phyloP scores from a whole-genome alignment of 2,888 invertebrate species.

The Cactoblastis cactorum region DNA sequence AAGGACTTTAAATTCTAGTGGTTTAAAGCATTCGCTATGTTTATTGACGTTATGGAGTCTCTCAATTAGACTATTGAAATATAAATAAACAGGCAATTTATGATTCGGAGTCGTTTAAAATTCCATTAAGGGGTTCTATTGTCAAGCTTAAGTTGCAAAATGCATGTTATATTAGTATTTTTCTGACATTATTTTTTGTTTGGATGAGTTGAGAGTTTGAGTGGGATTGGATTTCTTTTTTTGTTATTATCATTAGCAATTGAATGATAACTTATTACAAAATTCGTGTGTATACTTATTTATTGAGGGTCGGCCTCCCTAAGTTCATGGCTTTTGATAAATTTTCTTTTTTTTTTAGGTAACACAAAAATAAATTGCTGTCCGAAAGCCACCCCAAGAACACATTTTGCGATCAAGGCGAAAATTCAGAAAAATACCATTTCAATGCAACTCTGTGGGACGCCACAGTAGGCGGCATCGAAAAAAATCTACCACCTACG shows the following conservation, averaged over 20 bases:
- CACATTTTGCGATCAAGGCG: neutral
- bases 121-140: neutral
- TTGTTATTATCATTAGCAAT: too few relatives aligned
- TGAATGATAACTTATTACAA: too few relatives aligned
- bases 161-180: neutral
- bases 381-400: neutral
- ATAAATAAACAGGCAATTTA: neutral
- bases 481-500: slow-evolving; percentile 17
- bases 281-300: too few relatives aligned
- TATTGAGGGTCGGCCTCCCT: too few relatives aligned
- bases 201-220: too few relatives aligned
- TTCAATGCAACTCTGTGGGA: slow-evolving; percentile 33
- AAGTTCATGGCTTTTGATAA: too few relatives aligned
- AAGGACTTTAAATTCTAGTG: slow-evolving; percentile 6
- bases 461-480: slow-evolving; percentile 21
- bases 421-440: slow-evolving; percentile 12
- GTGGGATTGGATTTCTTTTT: too few relatives aligned
- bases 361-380: neutral
- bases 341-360: neutral
- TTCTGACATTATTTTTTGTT: neutral
- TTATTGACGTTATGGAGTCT: neutral
- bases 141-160: neutral
- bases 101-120: neutral
- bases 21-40: neutral
- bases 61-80: neutral